Evolutionary conservation across 2,888 invertebrate genomes (phyloP).

Genomic region (Pyrocoelia pectoralis): DNA sequence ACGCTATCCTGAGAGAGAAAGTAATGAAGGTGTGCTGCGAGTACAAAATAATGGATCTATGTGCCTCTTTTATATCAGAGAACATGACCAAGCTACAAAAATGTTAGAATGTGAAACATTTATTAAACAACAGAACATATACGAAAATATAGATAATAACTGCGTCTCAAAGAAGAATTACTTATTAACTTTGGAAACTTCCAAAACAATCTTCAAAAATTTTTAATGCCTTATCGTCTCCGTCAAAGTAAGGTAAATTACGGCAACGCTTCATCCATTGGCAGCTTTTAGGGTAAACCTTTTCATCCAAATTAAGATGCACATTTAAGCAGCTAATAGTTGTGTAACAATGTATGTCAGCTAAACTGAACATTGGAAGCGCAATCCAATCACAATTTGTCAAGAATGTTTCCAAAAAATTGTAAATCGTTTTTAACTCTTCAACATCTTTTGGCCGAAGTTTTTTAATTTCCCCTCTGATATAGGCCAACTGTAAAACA

Average conservation of each 20-base stretch:
- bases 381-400: slow-evolving; percentile 45
- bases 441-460: background rate
- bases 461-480: slow-evolving; percentile 8
- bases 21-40: too few species aligned
- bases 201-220: background rate
- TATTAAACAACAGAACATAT: too few species aligned
- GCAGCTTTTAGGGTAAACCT: background rate
- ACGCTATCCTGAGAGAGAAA: too few species aligned
- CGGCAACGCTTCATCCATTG: slow-evolving; percentile 3
- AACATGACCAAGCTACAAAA: too few species aligned
- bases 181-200: background rate
- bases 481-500: background rate
- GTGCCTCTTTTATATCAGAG: too few species aligned
- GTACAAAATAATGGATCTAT: too few species aligned
- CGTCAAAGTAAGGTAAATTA: background rate
- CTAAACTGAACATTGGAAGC: slow-evolving; percentile 49
- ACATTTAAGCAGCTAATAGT: slow-evolving; percentile 51
- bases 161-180: too few species aligned
- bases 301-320: background rate
- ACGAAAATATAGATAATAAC: too few species aligned
- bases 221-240: background rate
- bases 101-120: too few species aligned
- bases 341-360: slow-evolving; percentile 50
- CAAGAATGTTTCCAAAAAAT: slow-evolving; percentile 50
- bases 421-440: slow-evolving; percentile 38